phyloP scores from a whole-genome alignment of 2,113 vertebrate genomes.

The Clinocottus analis region DNA sequence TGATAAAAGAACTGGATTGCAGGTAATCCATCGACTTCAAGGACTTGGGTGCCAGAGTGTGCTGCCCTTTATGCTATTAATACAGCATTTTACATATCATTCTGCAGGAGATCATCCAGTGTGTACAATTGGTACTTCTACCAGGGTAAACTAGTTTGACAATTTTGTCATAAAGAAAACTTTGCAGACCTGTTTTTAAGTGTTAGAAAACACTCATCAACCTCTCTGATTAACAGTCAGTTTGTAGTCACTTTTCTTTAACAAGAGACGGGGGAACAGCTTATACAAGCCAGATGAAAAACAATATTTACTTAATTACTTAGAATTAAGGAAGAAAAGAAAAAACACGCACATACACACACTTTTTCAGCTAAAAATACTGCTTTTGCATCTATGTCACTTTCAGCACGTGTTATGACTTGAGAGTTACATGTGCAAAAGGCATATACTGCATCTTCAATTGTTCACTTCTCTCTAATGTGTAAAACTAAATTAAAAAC shows the following conservation, averaged over 20 bases:
- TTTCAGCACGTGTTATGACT: slow-evolving; percentile 51
- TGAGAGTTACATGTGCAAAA: slow-evolving; percentile 53
- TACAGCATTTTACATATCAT: neutral
- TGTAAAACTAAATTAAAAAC: slow-evolving; percentile 58
- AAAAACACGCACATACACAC: slow-evolving; percentile 14
- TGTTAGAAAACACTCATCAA: slow-evolving; percentile 8
- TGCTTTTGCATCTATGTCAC: slow-evolving; percentile 50
- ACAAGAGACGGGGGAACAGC: neutral
- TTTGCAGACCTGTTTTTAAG: neutral
- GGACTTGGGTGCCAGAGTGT: neutral
- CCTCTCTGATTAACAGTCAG: neutral
- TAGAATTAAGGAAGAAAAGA: neutral
- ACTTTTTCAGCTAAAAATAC: slow-evolving; percentile 56
- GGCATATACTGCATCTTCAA: slow-evolving; percentile 79
- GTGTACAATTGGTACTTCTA: slow-evolving; percentile 15
- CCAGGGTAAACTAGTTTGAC: neutral
- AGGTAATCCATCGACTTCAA: neutral
- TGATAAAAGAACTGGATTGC: neutral
- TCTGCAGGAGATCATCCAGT: slow-evolving; percentile 28
- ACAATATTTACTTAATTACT: slow-evolving; percentile 3
- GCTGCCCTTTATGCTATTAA: neutral
- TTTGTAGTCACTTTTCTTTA: neutral
- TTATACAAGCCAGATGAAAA: slow-evolving; percentile 8
- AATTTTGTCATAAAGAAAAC: neutral
- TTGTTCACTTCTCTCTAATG: slow-evolving; percentile 61